phyloP scores from a whole-genome alignment of 2,888 invertebrate species.

The Pardosa pseudoannulata region DNA sequence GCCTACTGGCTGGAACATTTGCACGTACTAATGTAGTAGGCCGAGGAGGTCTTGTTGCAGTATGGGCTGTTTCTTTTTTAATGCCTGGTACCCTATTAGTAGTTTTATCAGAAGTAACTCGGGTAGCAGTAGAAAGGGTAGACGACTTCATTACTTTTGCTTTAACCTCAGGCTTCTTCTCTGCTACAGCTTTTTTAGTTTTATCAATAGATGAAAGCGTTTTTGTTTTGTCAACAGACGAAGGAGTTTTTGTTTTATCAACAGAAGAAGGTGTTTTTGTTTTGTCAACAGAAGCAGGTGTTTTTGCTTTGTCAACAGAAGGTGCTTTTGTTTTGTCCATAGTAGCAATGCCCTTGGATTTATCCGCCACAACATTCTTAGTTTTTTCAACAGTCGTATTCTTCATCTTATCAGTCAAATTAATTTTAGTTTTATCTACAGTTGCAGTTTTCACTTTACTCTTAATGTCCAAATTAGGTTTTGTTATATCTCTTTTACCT shows the following conservation, averaged over 20 bases:
- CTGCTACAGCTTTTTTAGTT: background rate
- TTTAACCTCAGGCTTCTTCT: constrained; percentile 2
- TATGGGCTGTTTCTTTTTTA: constrained; percentile 21
- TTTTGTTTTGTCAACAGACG: background rate
- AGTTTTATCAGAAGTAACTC: background rate
- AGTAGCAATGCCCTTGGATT: too few species aligned
- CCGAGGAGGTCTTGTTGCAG: background rate
- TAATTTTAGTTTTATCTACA: constrained; percentile 44
- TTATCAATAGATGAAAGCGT: background rate
- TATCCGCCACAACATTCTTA: background rate
- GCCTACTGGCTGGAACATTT: background rate
- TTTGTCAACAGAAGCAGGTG: too few species aligned
- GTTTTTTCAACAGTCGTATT: background rate
- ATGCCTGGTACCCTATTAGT: background rate
- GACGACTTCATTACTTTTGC: constrained; percentile 2
- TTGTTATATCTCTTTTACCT: constrained; percentile 48
- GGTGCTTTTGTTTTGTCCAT: background rate
- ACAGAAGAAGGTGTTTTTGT: too few species aligned
- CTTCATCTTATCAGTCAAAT: background rate
- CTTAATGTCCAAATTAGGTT: constrained; percentile 37
- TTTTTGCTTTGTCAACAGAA: background rate
- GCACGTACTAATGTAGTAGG: background rate
- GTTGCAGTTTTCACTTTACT: constrained; percentile 25
- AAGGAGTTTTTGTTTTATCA: background rate
- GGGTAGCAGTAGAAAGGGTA: constrained; percentile 18